Percentiles rank a stretch among this genome's conserved stretches.
Evolutionary conservation across 2,888 invertebrate genomes (phyloP).

Genomic region (Netelia fuscicornis): DNA sequence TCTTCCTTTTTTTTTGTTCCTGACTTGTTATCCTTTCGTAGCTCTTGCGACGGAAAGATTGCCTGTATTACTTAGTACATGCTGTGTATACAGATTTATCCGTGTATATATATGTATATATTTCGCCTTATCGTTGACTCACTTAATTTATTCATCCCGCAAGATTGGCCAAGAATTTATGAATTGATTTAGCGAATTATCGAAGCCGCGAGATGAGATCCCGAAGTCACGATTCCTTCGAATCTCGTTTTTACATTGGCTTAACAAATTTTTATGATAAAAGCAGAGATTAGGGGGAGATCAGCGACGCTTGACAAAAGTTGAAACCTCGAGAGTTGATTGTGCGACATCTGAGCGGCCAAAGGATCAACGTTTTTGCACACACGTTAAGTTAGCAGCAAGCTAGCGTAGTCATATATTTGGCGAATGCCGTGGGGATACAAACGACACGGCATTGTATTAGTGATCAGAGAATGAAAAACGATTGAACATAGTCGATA

Average conservation of each 20-base stretch:
- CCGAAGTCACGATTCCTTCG: constrained; percentile 32
- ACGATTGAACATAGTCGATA: too few species aligned
- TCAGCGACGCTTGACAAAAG: too few species aligned
- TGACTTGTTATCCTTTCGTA: constrained; percentile 62
- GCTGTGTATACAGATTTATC: not conserved
- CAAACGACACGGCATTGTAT: too few species aligned
- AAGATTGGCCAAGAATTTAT: constrained; percentile 62
- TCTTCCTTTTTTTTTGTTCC: constrained; percentile 14
- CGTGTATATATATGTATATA: constrained; percentile 3
- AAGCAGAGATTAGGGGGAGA: not conserved
- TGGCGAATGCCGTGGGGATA: too few species aligned
- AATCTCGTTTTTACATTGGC: constrained; percentile 4
- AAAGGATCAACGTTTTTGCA: too few species aligned
- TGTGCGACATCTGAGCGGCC: too few species aligned
- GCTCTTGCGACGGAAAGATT: constrained; percentile 49
- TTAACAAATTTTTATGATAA: constrained; percentile 56
- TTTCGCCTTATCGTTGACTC: constrained; percentile 57
- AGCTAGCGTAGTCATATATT: too few species aligned
- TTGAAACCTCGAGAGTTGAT: too few species aligned
- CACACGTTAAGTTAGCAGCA: too few species aligned
- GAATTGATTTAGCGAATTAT: constrained; percentile 66
- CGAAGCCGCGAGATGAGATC: constrained; percentile 52
- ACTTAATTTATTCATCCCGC: constrained; percentile 64
- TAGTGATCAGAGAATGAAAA: too few species aligned
- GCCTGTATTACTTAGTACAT: constrained; percentile 45